Evolutionary conservation across 2,797 vertebrate genomes (phyloP).

Genomic region (Scarus forsteni): DNA sequence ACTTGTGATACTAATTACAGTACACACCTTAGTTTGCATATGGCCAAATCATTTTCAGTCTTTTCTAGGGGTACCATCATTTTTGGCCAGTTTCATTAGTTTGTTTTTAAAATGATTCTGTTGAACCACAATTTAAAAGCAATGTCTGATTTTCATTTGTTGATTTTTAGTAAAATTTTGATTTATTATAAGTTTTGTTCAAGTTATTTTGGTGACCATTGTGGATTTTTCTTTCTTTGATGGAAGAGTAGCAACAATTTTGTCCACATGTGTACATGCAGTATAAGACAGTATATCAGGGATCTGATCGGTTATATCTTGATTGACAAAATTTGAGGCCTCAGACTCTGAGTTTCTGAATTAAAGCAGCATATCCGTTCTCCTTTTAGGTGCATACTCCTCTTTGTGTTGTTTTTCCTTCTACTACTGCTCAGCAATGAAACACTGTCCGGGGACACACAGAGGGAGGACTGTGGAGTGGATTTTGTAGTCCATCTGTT

Average conservation of each 20-base stretch:
- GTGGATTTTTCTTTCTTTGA: too few species aligned
- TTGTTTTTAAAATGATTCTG: too few species aligned
- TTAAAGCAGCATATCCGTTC: neutral
- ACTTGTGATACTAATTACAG: too few species aligned
- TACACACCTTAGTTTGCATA: too few species aligned
- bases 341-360: neutral
- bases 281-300: neutral
- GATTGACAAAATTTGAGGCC: neutral
- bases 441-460: neutral
- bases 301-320: slow-evolving; percentile 4
- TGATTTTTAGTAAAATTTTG: too few species aligned
- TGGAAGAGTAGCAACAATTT: too few species aligned
- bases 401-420: neutral
- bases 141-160: too few species aligned
- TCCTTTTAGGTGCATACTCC: neutral
- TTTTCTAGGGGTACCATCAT: too few species aligned
- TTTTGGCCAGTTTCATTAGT: too few species aligned
- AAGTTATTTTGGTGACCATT: too few species aligned
- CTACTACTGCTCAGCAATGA: neutral
- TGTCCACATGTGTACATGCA: neutral
- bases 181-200: neutral
- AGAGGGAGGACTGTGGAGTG: slow-evolving; percentile 12
- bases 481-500: slow-evolving; percentile 14
- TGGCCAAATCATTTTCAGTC: too few species aligned
- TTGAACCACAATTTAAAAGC: too few species aligned